These are phyloP conservation scores for Sylvilagus floridanus DNA, from an alignment of 2,797 vertebrate genomes.

Conservation along the genomic window DNA sequence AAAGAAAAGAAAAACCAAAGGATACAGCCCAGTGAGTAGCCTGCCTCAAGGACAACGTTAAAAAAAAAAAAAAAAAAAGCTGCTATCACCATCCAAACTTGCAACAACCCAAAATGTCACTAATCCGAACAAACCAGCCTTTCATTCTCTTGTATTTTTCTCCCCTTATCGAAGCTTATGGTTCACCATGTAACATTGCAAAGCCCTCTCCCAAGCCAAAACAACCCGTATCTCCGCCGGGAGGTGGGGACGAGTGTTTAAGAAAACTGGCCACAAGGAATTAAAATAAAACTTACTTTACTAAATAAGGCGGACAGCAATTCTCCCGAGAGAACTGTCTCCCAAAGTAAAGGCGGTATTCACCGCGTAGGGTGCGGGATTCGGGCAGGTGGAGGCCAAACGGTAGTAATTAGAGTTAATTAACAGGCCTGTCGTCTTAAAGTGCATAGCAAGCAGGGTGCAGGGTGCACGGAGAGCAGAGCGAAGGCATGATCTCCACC, in stretches of 20 bases:
- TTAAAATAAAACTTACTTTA: slow-evolving; percentile 64
- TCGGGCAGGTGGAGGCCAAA: slow-evolving; percentile 70
- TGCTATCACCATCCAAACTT: slow-evolving; percentile 20
- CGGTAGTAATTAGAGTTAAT: slow-evolving; percentile 65
- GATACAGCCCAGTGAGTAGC: slow-evolving; percentile 6
- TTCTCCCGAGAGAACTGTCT: slow-evolving; percentile 23
- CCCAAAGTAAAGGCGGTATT: neutral
- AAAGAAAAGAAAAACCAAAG: neutral
- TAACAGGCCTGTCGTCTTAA: slow-evolving; percentile 54
- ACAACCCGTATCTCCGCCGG: neutral
- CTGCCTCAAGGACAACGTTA: slow-evolving; percentile 70
- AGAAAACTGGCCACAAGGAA: slow-evolving; percentile 25
- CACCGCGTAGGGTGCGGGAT: neutral
- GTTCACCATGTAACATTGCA: neutral
- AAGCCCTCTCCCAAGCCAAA: neutral
- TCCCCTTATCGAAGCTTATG: slow-evolving; percentile 1
- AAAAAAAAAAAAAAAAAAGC: neutral
- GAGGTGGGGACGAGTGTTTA: neutral
- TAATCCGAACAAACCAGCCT: neutral
- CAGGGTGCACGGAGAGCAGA: neutral
- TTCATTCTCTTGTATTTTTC: neutral
- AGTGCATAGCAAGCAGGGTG: neutral
- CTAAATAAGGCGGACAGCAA: slow-evolving; percentile 31
- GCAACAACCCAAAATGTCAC: neutral
- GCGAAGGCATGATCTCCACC: slow-evolving; percentile 18